Conservation (phyloP, 92 coral and sea anemone genomes). For the Scolanthus callimorphus region DNA sequence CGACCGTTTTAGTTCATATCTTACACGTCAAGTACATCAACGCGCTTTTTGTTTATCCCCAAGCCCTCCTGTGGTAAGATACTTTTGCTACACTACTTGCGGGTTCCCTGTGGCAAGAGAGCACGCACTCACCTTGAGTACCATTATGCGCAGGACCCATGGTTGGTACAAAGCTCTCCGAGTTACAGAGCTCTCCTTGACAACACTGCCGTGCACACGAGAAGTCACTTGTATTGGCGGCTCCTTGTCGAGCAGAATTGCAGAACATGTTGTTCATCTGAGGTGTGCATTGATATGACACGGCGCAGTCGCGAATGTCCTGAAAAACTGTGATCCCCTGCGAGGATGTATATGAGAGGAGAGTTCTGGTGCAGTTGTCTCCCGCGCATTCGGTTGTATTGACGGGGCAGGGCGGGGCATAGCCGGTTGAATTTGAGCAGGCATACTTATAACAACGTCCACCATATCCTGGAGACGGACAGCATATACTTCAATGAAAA, state of each 20-base stretch:
- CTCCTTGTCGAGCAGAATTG: not conserved
- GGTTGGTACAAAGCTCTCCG: not conserved
- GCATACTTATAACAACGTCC: not conserved
- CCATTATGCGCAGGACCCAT: not conserved
- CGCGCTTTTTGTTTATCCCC: too few species aligned
- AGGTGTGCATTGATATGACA: not conserved
- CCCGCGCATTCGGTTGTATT: not conserved
- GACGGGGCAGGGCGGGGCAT: not conserved
- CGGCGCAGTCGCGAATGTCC: not conserved
- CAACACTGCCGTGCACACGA: not conserved
- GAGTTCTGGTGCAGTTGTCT: not conserved
- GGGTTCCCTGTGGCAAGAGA: too few species aligned
- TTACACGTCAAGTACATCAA: too few species aligned
- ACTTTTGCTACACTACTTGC: not conserved
- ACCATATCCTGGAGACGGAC: not conserved
- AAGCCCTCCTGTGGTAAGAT: too few species aligned
- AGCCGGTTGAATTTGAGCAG: not conserved
- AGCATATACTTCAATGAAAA: too few species aligned
- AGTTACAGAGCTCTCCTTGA: not conserved
- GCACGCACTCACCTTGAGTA: too few species aligned
- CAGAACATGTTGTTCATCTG: not conserved
- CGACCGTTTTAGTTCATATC: too few species aligned
- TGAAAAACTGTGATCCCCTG: not conserved
- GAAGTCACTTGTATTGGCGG: not conserved
- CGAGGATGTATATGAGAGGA: not conserved